Base-by-base conservation (phyloP, 2,888 invertebrate genomes). In the Syrphus vitripennis region DNA sequence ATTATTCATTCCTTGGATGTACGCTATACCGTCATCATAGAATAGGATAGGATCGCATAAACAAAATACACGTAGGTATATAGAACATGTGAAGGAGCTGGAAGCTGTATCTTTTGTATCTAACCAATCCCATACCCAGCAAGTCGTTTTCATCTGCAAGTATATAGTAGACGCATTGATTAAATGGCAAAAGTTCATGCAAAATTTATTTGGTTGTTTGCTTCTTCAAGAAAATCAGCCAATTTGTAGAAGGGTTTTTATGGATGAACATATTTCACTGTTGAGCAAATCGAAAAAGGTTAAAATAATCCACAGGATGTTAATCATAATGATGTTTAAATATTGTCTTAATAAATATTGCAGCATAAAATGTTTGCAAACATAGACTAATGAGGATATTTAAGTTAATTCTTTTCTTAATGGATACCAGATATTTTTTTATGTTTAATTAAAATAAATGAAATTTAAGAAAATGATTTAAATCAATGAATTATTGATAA, bases 1-100 rank as follows among this genome's bases (percentile, higher is more conserved):
- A 77, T 84, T 84, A 81, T 69, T 84, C 76, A 81, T 76, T 77
- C 61, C 55, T 53, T 5, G 53, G 55, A 55, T 67, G 70, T 42
- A 53, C 19, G 6, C 16, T 42, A 16, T 42, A 24, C 45, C 19
- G 29, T 2, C 50, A 31, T 37, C 42, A 72, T 21, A 74, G 40
- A 37, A 79, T 59, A 29, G 42, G 4, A 29, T 14, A 45, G 21
- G 24, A 50, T 67, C 50, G 24, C 34, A 48, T 50, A 50, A 50
- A 34, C 67, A 50, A 48, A 50, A 48, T 57, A 34, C 9, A 57
- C 7, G 7, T 37, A 31, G 14, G 2, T 48, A 21, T 21, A 24
- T 1, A 3, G 0, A n/a, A 50, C 29, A 45, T 31, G 45, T 45
- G 16, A 31, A 65, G 31, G 7, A 19, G 19, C 19, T 63, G 42